Evolutionary conservation across 37 sponge, comb jelly and placozoan genomes (phyloP), one percentile per base, ranked within the genome.

Genomic region (Amphimedon queenslandica): DNA sequence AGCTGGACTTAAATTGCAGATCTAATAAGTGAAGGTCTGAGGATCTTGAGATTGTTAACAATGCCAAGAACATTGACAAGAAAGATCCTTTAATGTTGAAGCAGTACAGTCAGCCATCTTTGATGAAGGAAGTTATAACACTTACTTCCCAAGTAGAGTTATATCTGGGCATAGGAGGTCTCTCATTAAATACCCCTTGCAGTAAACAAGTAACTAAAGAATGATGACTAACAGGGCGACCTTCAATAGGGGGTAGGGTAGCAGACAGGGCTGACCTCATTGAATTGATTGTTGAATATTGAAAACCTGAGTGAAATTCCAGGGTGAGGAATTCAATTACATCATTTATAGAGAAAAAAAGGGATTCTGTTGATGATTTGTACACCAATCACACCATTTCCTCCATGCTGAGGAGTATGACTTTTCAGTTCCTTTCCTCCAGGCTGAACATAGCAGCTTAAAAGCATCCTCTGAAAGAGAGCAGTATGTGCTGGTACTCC

Each of bases 381-480:
- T 2, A 66, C 84, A 71, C 84, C 77, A 84, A 77, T 77, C 27
- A 63, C 21, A 41, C 77, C 77, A 77, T 43, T 70, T 69, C n/a
- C 0, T 18, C 83, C 83, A 84, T 33, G 53, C 73, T 25, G 85
- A 73, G 18, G 68, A 40, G 79, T 84, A 77, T 21, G 74, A 61
- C 40, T 60, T 57, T 2, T 84, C 57, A 32, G 85, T 73, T 1
- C 72, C 71, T 40, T 21, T 36, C 31, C 75, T 51, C 85, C 85
- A 84, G 2, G 36, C 41, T 20, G 76, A 31, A 2, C 3, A 20
- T 43, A 84, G 30, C 23, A 84, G 68, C 2, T 55, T 55, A 25
- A 71, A 34, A 84, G 75, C 69, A 31, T 47, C 10, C 29, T 57
- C 63, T 37, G 77, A 83, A 76, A 76, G 38, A 38, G 72, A 77